phyloP scores from a whole-genome alignment of 2,797 vertebrate genomes.

The Corythornis leucogaster region DNA sequence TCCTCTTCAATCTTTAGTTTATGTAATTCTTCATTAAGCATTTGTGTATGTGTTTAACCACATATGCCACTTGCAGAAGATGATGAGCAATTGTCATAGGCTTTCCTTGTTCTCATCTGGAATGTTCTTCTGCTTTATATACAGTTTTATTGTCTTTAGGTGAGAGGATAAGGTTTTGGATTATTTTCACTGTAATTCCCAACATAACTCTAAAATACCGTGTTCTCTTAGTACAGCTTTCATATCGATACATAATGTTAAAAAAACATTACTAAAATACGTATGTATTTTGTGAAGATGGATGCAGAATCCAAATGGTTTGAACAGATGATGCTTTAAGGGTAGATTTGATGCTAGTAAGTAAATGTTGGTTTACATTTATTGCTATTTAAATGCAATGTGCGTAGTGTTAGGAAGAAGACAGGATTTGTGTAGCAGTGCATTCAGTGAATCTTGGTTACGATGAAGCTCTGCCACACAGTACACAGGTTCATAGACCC shows the following conservation, averaged over 20 bases:
- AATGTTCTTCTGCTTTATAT: neutral
- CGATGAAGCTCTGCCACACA: neutral
- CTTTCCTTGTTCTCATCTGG: neutral
- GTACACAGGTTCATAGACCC: neutral
- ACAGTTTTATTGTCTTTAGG: neutral
- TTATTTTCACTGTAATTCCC: neutral
- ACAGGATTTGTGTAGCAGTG: neutral
- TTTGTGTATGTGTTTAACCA: neutral
- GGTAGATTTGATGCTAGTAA: neutral
- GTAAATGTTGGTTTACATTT: neutral
- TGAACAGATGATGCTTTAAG: neutral
- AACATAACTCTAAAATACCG: neutral
- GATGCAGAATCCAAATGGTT: neutral
- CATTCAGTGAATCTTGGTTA: neutral
- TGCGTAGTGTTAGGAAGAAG: neutral
- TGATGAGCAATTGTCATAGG: neutral
- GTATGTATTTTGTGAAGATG: neutral
- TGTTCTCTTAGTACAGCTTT: neutral
- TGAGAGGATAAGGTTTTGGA: neutral
- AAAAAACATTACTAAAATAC: neutral
- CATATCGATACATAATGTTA: neutral
- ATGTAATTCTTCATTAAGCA: neutral
- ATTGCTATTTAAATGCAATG: neutral
- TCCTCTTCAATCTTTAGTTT: neutral
- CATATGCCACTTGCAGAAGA: neutral